A percentile compares a stretch with the other conserved stretches of the same genome.
Evolutionary conservation across 1,140 invertebrate species (phyloP).

Genomic region (Rhyzopertha dominica): DNA sequence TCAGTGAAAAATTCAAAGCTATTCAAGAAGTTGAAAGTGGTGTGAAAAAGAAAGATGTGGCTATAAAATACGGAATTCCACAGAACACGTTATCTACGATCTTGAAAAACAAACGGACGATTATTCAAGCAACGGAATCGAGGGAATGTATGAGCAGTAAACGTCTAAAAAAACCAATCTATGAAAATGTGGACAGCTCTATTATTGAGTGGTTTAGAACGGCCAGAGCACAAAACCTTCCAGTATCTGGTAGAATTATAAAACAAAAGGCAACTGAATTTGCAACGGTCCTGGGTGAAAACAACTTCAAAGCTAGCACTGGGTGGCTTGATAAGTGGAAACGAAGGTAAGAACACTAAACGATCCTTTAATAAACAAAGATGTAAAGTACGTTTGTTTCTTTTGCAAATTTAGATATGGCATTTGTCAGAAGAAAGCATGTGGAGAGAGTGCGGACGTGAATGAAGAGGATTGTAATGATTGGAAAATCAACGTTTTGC

Average conservation of each 20-base stretch:
- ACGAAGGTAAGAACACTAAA: conserved; percentile 9
- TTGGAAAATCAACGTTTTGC: conserved; percentile 12
- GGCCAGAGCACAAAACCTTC: conserved; percentile 18
- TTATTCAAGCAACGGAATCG: conserved; percentile 17
- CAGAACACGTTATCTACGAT: conserved; percentile 21
- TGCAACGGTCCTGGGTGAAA: conserved; percentile 9
- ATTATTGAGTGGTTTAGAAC: conserved; percentile 23
- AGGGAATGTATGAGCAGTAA: conserved; percentile 6
- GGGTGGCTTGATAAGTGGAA: conserved; percentile 24
- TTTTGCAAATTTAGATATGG: conserved; percentile 7
- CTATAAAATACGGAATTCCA: conserved; percentile 20
- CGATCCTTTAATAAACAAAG: background rate
- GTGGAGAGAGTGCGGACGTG: conserved; percentile 10
- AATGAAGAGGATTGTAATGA: background rate
- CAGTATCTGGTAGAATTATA: conserved; percentile 19
- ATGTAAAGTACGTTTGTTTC: conserved; percentile 5
- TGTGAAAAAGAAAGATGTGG: conserved; percentile 24
- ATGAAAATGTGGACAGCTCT: conserved; percentile 21
- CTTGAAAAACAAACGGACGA: conserved; percentile 20
- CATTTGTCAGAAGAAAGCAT: conserved; percentile 9
- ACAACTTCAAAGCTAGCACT: conserved; percentile 22
- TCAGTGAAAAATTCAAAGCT: conserved; percentile 23
- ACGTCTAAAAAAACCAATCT: conserved; percentile 18
- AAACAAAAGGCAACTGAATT: conserved; percentile 25
- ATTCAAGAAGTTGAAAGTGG: conserved; percentile 28